Base-by-base conservation (phyloP, 2,113 vertebrate species). In the Hystrix brachyura region DNA sequence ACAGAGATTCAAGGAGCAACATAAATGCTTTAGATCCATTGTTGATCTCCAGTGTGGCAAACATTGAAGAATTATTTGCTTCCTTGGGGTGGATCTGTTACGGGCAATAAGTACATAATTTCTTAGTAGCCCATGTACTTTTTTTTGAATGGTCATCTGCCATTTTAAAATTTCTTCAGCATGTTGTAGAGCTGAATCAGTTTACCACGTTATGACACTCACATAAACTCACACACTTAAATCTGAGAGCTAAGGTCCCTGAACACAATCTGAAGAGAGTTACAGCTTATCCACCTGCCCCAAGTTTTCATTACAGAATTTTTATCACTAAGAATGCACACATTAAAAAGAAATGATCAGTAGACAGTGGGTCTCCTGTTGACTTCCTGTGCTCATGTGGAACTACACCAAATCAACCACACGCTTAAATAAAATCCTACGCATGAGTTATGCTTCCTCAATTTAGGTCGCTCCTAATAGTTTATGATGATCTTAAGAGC, bases 401-500 rank as follows among this genome's bases (percentile, higher is more conserved):
- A 71, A 51, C 12, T 60, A 60, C 1, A 64, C 57, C 46, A 88
- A 97, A 71, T 8, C 60, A 88, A 46, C 18, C 90, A 91, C 81
- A 95, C 95, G 60, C 0, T 11, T 93, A 92, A 94, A 78, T 83
- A 88, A 82, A 94, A 86, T 13, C 3, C 5, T 93, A 51, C 60
- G 48, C 34, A 21, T 93, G 87, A 85, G 2, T 93, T 91, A 32
- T 92, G 96, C 83, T 55, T 96, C 7, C 14, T 92, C 65, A 59
- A 17, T 43, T 97, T 98, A 90, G 59, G 51, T 91, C 90, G 93
- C 95, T 95, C 94, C 55, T 95, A 96, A 95, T 87, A 96, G 3
- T 91, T 95, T 96, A 83, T 96, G 87, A 94, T 97, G 72, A 91
- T 96, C 43, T 98, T 89, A 84, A 96, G 86, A 97, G 78, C 38